Conservation (phyloP, 1,140 invertebrate genomes). For the Globodera rostochiensis region DNA sequence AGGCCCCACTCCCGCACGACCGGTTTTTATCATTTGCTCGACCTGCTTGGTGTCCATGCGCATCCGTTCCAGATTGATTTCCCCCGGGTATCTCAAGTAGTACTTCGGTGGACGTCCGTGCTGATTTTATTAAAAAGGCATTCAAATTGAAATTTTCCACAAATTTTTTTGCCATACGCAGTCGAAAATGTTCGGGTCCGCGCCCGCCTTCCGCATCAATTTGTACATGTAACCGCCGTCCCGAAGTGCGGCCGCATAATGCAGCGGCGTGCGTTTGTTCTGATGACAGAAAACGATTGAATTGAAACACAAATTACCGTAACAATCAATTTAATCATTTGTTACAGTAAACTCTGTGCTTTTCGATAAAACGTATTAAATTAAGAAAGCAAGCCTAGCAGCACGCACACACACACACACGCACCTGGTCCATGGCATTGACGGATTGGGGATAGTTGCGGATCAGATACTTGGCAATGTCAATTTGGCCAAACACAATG, state of each 20-base stretch:
- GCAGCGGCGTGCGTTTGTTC: conserved; percentile 83
- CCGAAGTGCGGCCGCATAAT: conserved; percentile 80
- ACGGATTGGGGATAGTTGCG: conserved; percentile 78
- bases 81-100: conserved; percentile 63
- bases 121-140: conserved; percentile 25
- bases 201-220: conserved; percentile 79
- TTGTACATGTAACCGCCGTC: conserved; percentile 87
- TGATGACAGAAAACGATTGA: conserved; percentile 50
- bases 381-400: no score
- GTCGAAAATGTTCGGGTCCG: conserved; percentile 79
- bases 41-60: conserved; percentile 62
- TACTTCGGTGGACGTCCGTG: conserved; percentile 63
- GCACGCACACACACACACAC: no score
- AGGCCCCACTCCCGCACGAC: no score
- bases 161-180: conserved; percentile 72
- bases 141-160: background rate
- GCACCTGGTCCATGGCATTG: conserved; percentile 65
- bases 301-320: background rate
- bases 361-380: no score
- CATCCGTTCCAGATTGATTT: conserved; percentile 62
- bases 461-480: conserved; percentile 74
- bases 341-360: no score
- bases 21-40: conserved; percentile 38
- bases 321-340: background rate
- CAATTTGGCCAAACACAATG: conserved; percentile 88